phyloP scores from a whole-genome alignment of 2,113 vertebrate genomes.

The Elachura formosa region DNA sequence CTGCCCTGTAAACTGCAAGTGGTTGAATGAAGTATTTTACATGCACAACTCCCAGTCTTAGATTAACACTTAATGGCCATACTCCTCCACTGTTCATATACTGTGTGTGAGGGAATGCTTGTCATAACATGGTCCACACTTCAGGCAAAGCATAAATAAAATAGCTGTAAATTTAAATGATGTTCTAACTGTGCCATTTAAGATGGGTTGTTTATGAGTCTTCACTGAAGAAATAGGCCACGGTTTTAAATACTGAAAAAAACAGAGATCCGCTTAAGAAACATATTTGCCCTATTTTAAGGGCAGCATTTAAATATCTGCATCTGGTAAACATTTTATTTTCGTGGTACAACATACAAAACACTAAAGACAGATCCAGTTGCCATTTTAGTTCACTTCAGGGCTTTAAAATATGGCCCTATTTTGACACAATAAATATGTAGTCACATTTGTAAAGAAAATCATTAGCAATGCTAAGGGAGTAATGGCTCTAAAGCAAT shows the following conservation, averaged over 20 bases:
- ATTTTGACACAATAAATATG: neutral
- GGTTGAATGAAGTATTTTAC: neutral
- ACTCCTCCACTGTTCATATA: neutral
- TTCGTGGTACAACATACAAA: neutral
- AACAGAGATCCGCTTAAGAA: neutral
- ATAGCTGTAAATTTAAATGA: neutral
- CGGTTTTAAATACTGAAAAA: neutral
- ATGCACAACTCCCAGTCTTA: neutral
- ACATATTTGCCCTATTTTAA: constrained; percentile 8
- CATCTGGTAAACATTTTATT: neutral
- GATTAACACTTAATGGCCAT: neutral
- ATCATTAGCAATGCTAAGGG: neutral
- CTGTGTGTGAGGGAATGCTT: neutral
- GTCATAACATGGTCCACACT: neutral
- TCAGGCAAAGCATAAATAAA: neutral
- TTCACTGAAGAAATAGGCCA: neutral
- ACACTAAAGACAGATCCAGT: neutral
- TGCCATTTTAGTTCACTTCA: neutral
- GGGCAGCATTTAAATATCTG: constrained; percentile 12
- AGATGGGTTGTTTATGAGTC: neutral
- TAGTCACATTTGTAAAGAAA: neutral
- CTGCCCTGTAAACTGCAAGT: neutral
- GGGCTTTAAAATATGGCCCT: neutral
- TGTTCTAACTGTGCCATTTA: neutral
- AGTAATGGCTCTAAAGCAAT: neutral